phyloP scores from a whole-genome alignment of 2,888 invertebrate species.

The Ceratothoa steindachneri region DNA sequence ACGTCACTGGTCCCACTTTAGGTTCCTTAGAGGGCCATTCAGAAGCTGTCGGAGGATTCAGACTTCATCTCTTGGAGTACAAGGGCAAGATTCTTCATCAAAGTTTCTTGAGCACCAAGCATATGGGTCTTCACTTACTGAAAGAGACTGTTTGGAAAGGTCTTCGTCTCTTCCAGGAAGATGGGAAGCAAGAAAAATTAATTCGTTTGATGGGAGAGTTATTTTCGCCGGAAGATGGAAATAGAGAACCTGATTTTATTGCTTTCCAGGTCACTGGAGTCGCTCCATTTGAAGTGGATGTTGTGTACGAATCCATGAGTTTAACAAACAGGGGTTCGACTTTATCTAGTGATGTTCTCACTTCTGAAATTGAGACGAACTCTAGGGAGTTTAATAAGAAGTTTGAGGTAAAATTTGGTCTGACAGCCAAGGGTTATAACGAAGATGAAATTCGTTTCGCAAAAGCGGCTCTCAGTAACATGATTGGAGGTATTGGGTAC shows the following conservation, averaged over 20 bases:
- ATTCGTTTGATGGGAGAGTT: conserved; percentile 50
- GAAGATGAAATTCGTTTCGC: conserved; percentile 69
- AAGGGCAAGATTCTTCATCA: conserved; percentile 62
- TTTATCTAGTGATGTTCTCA: conserved; percentile 64
- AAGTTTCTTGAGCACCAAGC: conserved; percentile 68
- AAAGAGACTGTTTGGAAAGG: conserved; percentile 72
- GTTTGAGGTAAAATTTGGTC: conserved; percentile 75
- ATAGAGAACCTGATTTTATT: conserved; percentile 64
- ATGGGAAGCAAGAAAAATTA: conserved; percentile 55
- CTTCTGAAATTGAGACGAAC: conserved; percentile 62
- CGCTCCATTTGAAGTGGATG: conserved; percentile 55
- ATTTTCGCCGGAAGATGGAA: conserved; percentile 49
- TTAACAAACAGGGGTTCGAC: conserved; percentile 34
- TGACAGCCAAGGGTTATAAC: conserved; percentile 65
- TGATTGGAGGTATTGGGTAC: conserved; percentile 94
- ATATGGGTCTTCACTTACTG: conserved; percentile 66
- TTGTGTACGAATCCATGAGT: conserved; percentile 53
- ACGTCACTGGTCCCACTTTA: conserved; percentile 29
- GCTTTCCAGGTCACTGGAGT: conserved; percentile 51
- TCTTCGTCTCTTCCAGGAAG: conserved; percentile 61
- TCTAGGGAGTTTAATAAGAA: conserved; percentile 65
- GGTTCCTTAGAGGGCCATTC: conserved; percentile 70
- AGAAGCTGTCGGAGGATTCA: conserved; percentile 71
- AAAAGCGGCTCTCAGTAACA: conserved; percentile 80
- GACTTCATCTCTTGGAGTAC: conserved; percentile 30